Base-by-base conservation (phyloP, 2,888 invertebrate genomes). In the Agonum fuliginosum region DNA sequence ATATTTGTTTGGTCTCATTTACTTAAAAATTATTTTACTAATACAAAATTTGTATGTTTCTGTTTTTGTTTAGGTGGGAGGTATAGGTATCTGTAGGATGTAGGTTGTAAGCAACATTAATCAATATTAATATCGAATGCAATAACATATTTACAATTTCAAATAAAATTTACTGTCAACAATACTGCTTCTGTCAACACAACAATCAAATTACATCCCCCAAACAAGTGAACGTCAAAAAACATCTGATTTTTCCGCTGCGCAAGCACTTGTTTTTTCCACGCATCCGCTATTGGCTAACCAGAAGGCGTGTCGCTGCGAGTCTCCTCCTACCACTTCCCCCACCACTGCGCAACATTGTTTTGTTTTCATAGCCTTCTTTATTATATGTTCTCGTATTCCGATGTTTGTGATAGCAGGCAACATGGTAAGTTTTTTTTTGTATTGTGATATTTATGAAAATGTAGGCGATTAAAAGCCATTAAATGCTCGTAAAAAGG, bases 381-480 rank as follows among this genome's bases (percentile, higher is more conserved):
- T 73, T 54, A 37, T 62, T 62, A 62, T 62, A 27, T 54, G 22
- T 20, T 65, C 20, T 5, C 51, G 20, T 62, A 72, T 54, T 51
- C 30, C 3, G 27, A 19, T 37, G 73, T 20, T 58, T 20, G 12
- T 41, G 41, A 73, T 73, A 58, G 54, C 41, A 37, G 12, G 34
- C 37, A 4, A 10, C 14, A 27, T 24, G 30, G 17, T 17, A 6
- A 22, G 65, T 65, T 34, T 41, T 67, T 37, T 30, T 62, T 46
- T n/a, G 20, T 46, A 19, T 67, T 58, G 73, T 48, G 43, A 70
- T 58, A 62, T 73, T 73, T 37, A 37, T 73, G 62, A 58, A 73
- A 62, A 58, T 62, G 62, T 43, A 10, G 70, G 41, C 73, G 73
- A 73, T 73, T 73, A 73, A 73, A 58, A 3, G 62, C 43, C 58